phyloP scores from a whole-genome alignment of 2,113 vertebrate genomes.

The Aphyosemion australe region DNA sequence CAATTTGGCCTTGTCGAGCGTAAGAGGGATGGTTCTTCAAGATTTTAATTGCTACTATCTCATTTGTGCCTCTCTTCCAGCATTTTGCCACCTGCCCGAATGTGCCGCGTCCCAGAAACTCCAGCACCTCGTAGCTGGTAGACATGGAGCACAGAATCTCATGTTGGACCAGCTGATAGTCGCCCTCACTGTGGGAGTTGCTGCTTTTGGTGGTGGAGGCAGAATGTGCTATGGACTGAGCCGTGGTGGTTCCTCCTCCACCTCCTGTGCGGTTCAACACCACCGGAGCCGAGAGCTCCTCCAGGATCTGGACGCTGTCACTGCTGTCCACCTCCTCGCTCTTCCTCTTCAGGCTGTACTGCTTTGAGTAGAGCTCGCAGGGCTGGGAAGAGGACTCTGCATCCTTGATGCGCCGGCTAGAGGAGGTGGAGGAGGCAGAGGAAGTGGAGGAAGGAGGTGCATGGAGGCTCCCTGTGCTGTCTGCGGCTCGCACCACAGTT shows the following conservation, averaged over 20 bases:
- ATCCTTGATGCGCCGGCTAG: constrained; percentile 86
- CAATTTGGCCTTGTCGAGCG: constrained; percentile 96
- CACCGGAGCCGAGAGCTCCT: constrained; percentile 97
- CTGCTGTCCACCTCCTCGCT: constrained; percentile 98
- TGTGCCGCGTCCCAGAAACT: constrained; percentile 95
- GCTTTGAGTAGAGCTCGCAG: constrained; percentile 90
- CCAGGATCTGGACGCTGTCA: constrained; percentile 97
- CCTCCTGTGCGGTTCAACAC: constrained; percentile 90
- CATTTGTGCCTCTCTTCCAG: constrained; percentile 97
- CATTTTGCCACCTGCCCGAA: constrained; percentile 98
- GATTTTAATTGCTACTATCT: constrained; percentile 98
- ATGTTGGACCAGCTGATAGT: constrained; percentile 98
- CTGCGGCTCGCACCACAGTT: constrained; percentile 93
- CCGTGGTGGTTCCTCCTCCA: constrained; percentile 85
- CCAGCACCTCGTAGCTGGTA: constrained; percentile 96
- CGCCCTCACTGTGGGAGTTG: constrained; percentile 94
- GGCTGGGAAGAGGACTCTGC: constrained; percentile 78
- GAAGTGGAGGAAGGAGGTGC: constrained; percentile 79
- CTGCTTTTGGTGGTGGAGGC: constrained; percentile 95
- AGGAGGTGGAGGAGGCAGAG: constrained; percentile 73
- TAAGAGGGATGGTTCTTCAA: constrained; percentile 98
- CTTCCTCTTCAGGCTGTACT: constrained; percentile 95
- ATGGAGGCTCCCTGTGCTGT: constrained; percentile 89
- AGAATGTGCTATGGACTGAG: constrained; percentile 82
- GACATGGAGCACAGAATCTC: constrained; percentile 98